Evolutionary conservation across 2,113 vertebrate species (phyloP), one percentile per base, ranked within the genome.

Genomic region (Struthidea cinerea): DNA sequence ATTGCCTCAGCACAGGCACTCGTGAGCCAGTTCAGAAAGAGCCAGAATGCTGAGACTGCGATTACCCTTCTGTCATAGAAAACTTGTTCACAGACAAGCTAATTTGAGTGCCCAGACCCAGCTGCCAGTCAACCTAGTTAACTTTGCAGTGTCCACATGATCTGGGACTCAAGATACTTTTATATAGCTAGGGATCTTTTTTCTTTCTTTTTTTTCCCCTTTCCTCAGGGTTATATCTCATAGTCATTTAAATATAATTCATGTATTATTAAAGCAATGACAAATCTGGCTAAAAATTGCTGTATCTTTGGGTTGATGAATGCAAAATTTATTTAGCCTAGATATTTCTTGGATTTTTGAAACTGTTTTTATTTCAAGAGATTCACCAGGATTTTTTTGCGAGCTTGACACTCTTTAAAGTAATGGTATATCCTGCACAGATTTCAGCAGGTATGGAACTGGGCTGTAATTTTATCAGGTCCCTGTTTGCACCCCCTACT

Each of bases 51-150:
- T 56, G 57, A 84, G 73, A 1, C 73, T 80, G 83, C 9, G 0
- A 30, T 68, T 87, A 70, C 60, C 28, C 24, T 60, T 69, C 84
- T 94, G 83, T 70, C 69, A 63, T 41, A 89, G 76, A 89, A 87
- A 90, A 87, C 89, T 79, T 94, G 78, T 59, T 89, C 65, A 52
- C 37, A 87, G 91, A 84, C 74, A 69, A 65, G 94, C 94, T 97
- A 97, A 96, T 96, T 93, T 53, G 61, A 94, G 95, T 93, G 81
- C 78, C 93, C 96, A 96, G 95, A n/a, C 94, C 74, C 41, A 84
- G 65, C 91, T 96, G 96, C 95, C 94, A 95, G 85, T 97, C 94
- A 97, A 49, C 84, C 84, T 60, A 52, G 77, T 94, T 94, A 89
- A 86, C 86, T 93, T 70, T 14, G 41, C 83, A 60, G 32, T 17